Percentiles rank a stretch among this genome's conserved stretches.
These are phyloP conservation scores for Idaea dimidiata DNA, from an alignment of 2,888 invertebrate genomes.

Conservation along the genomic window DNA sequence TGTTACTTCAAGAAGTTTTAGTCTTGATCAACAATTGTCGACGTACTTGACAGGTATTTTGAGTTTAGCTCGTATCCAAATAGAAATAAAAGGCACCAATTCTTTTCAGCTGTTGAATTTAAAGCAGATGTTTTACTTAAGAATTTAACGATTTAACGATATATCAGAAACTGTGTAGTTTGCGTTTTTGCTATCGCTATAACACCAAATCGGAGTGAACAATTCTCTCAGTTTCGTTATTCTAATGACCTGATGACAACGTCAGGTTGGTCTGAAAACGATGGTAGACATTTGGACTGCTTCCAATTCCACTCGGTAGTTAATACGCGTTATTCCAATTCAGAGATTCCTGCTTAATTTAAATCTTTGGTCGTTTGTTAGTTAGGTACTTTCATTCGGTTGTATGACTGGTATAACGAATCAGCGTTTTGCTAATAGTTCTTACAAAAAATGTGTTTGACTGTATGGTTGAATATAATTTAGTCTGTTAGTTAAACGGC, in stretches of 20 bases:
- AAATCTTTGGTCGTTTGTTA: background rate
- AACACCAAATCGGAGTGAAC: background rate
- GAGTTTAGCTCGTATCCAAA: too few species aligned
- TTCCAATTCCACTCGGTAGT: background rate
- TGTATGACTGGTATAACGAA: background rate
- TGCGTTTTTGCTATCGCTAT: too few species aligned
- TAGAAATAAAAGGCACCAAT: too few species aligned
- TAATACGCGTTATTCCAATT: background rate
- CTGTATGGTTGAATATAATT: background rate
- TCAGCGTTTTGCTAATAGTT: background rate
- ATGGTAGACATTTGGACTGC: slow-evolving; percentile 1
- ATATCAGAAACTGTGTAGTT: too few species aligned
- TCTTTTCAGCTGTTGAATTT: too few species aligned
- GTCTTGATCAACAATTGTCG: too few species aligned
- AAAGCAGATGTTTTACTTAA: too few species aligned
- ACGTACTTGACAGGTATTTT: too few species aligned
- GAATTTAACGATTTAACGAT: too few species aligned
- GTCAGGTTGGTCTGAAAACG: slow-evolving; percentile 1
- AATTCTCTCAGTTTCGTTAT: background rate
- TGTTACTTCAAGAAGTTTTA: too few species aligned
- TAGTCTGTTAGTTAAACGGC: too few species aligned
- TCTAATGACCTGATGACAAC: background rate
- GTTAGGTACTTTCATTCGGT: background rate
- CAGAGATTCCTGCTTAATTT: background rate
- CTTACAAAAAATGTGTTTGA: background rate